Evolutionary conservation across 64 coral and sea anemone genomes (phyloP).

Genomic region (Astreopora myriophthalma): DNA sequence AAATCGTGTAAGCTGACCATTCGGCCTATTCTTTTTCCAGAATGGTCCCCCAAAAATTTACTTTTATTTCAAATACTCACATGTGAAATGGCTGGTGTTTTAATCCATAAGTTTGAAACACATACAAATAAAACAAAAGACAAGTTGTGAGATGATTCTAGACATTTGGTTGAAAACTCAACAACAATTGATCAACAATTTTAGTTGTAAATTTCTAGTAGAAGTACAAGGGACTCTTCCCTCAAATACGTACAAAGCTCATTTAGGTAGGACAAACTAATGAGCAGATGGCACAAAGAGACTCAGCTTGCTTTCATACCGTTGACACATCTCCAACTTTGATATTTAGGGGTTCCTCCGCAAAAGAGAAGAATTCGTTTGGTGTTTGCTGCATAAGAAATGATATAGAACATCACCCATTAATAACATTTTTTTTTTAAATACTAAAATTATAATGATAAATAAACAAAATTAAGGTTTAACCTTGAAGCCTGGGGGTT

Average conservation of each 20-base stretch:
- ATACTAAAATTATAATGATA: background rate
- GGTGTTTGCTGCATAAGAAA: slow-evolving; percentile 60
- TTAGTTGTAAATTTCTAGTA: no score
- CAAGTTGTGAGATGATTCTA: background rate
- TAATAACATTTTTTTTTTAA: background rate
- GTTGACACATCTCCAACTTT: slow-evolving; percentile 97
- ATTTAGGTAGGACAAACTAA: background rate
- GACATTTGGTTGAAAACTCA: no score
- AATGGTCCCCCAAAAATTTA: no score
- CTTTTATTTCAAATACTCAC: slow-evolving; percentile 57
- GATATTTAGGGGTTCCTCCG: slow-evolving; percentile 89
- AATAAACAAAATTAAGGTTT: background rate
- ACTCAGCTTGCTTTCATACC: slow-evolving; percentile 35
- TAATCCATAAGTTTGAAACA: background rate
- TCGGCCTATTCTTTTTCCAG: no score
- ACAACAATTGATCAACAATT: no score
- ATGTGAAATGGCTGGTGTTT: slow-evolving; percentile 92
- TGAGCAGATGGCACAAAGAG: background rate
- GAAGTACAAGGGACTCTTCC: no score
- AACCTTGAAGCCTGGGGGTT: slow-evolving; percentile 98
- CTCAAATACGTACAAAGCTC: no score
- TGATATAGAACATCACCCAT: no score
- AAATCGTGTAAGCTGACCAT: no score
- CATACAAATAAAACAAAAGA: background rate
- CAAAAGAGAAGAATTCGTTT: slow-evolving; percentile 69